Base-by-base conservation (phyloP, 2,888 invertebrate genomes). In the Euspilapteryx auroguttella region DNA sequence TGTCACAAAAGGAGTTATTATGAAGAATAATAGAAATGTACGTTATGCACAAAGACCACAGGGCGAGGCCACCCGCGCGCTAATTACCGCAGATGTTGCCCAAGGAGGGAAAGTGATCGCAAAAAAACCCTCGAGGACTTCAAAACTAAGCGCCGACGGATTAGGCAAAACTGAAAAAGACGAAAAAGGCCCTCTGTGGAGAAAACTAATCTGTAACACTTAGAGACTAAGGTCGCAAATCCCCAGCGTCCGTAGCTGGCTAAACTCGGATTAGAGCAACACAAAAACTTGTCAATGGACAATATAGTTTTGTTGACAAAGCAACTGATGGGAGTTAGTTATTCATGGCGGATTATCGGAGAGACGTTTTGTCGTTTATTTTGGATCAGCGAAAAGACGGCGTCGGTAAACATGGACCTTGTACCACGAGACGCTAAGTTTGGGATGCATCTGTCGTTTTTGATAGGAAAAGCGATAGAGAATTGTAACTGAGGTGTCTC, bases 81-180 rank as follows among this genome's bases (percentile, higher is more conserved):
- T 65, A 58, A 66, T 64, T 58, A 61, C 53, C 52, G 41, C 46
- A 46, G 63, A 68, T 71, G 65, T 69, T 73, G 73, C 58, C 54
- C 45, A 52, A 38, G 57, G n/a, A n/a, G n/a, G n/a, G n/a, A 65
- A 64, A 66, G 56, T 52, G 62, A 65, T 59, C 39, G 49, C 49
- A 45, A 68, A 68, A 68, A 56, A 47, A 49, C 45, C 42, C 47
- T 52, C 48, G 42, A 49, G 41, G 51, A 68, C 69, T 54, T 69
- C 69, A 68, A 65, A 66, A 66, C 57, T 69, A 56, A 65, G 56
- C 58, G 65, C 69, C 71, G 69, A 59, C 59, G 55, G 64, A 71
- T 68, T 69, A 68, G 44, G 44, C 36, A 40, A 45, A 43, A 25
- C 32, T 24, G 29, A 20, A 34, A 34, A 34, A 29, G 24, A 25